These are phyloP conservation scores for Philopedon plagiatum DNA, from an alignment of 2,888 invertebrate genomes.

Conservation along the genomic window DNA sequence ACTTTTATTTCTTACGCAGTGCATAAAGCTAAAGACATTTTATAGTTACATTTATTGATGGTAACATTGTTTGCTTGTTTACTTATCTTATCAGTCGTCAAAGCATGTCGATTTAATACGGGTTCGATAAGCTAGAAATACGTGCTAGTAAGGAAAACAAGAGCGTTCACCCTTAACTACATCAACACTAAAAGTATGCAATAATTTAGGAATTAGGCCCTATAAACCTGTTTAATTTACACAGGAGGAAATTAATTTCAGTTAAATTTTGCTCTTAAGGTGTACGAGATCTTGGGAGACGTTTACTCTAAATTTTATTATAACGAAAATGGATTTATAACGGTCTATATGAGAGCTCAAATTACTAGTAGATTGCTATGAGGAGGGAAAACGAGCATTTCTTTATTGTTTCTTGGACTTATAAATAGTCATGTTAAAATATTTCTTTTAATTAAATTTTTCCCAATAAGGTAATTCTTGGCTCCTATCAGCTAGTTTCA, in stretches of 20 bases:
- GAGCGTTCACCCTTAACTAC: background rate
- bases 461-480: too few species aligned
- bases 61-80: too few species aligned
- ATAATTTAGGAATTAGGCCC: conserved; percentile 46
- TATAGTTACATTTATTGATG: too few species aligned
- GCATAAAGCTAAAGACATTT: too few species aligned
- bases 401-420: conserved; percentile 9
- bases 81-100: too few species aligned
- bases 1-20: too few species aligned
- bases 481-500: too few species aligned
- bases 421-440: conserved; percentile 4
- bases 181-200: conserved; percentile 21
- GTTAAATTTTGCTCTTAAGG: conserved; percentile 48
- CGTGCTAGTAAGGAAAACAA: background rate
- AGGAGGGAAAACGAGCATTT: conserved; percentile 40
- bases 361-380: conserved; percentile 35
- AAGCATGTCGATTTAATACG: too few species aligned
- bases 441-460: background rate
- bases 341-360: conserved; percentile 37
- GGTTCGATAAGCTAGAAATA: background rate
- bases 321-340: conserved; percentile 47
- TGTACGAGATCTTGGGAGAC: conserved; percentile 34
- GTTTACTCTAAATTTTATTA: conserved; percentile 45
- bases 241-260: conserved; percentile 47
- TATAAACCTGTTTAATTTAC: conserved; percentile 47